phyloP scores from a whole-genome alignment of 2,113 vertebrate genomes.

The Scomber scombrus region DNA sequence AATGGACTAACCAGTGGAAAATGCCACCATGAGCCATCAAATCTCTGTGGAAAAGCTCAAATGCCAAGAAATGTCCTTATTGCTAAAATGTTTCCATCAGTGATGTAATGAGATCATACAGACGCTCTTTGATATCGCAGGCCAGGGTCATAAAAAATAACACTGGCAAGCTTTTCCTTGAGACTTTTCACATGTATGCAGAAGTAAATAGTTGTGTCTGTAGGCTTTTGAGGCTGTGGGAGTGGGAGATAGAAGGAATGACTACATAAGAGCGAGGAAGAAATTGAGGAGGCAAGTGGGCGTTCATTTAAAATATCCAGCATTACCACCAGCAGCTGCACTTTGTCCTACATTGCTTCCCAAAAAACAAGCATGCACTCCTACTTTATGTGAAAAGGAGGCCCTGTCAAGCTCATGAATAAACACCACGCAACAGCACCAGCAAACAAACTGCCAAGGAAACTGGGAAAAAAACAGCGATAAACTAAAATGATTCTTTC shows the following conservation, averaged over 20 bases:
- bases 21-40: slow-evolving; percentile 2
- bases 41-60: slow-evolving; percentile 41
- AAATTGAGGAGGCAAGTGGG: slow-evolving; percentile 23
- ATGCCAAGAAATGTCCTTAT: slow-evolving; percentile 3
- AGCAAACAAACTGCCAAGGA: slow-evolving; percentile 51
- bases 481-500: slow-evolving; percentile 49
- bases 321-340: slow-evolving; percentile 64
- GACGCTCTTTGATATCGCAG: background rate
- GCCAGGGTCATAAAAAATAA: slow-evolving; percentile 1
- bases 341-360: slow-evolving; percentile 56
- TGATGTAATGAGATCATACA: slow-evolving; percentile 23
- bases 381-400: slow-evolving; percentile 64
- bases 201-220: slow-evolving; percentile 36
- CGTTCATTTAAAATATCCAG: slow-evolving; percentile 54
- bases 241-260: slow-evolving; percentile 26
- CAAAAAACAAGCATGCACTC: slow-evolving; percentile 53
- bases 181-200: slow-evolving; percentile 23
- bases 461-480: slow-evolving; percentile 35
- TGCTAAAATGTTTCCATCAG: slow-evolving; percentile 33
- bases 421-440: slow-evolving; percentile 51
- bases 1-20: slow-evolving; percentile 2
- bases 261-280: background rate
- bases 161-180: background rate
- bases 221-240: slow-evolving; percentile 15
- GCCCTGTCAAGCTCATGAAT: slow-evolving; percentile 60